Evolutionary conservation across 2,797 vertebrate genomes (phyloP).

Genomic region (Propithecus deckenii): DNA sequence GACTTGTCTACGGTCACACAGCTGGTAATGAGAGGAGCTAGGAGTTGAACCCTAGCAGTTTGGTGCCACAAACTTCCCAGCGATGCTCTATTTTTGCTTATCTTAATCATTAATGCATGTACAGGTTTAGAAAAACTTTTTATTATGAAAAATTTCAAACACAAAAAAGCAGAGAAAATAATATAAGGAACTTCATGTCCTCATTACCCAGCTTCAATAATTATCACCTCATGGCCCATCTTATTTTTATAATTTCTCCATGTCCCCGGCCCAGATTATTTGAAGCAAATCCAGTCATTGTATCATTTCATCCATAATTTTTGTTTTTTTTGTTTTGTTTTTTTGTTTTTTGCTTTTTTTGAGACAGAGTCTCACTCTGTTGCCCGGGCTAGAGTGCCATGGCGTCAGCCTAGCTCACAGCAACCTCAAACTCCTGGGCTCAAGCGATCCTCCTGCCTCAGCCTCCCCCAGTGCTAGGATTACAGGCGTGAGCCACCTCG

Average conservation of each 20-base stretch:
- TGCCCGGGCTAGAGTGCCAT: too few relatives aligned
- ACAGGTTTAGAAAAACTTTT: not conserved
- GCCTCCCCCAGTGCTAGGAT: too few relatives aligned
- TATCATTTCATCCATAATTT: not conserved
- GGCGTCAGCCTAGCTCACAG: too few relatives aligned
- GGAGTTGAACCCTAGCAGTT: not conserved
- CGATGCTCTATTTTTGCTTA: not conserved
- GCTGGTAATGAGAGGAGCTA: not conserved
- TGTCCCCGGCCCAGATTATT: not conserved
- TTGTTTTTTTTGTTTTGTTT: too few relatives aligned
- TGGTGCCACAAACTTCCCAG: not conserved
- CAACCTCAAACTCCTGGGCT: too few relatives aligned
- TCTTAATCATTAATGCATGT: not conserved
- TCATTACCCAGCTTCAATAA: not conserved
- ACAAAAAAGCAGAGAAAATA: constrained; percentile 29
- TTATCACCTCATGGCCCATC: not conserved
- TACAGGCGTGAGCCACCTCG: too few relatives aligned
- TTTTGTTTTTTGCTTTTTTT: too few relatives aligned
- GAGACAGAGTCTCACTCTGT: too few relatives aligned
- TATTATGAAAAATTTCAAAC: not conserved
- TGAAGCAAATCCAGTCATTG: constrained; percentile 38
- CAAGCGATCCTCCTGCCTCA: too few relatives aligned
- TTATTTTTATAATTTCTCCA: not conserved
- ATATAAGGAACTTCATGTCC: not conserved
- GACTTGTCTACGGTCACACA: not conserved